phyloP scores from a whole-genome alignment of 2,888 invertebrate species.

The Tyria jacobaeae region DNA sequence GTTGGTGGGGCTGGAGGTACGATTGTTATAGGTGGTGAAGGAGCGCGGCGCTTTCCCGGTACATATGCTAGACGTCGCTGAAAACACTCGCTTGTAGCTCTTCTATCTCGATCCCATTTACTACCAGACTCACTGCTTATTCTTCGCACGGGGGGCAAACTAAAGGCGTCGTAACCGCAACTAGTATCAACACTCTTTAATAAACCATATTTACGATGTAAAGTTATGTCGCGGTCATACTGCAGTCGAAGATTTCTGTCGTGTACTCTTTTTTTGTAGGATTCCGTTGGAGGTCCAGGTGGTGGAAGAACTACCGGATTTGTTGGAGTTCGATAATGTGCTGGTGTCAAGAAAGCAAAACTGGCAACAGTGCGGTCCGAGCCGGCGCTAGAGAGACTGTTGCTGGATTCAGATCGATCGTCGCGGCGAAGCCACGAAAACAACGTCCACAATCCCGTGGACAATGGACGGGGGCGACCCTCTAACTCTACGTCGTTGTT shows the following conservation, averaged over 20 bases:
- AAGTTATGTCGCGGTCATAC: slow-evolving; percentile 87
- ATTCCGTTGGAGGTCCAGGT: slow-evolving; percentile 87
- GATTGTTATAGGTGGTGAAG: slow-evolving; percentile 87
- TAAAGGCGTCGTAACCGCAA: slow-evolving; percentile 74
- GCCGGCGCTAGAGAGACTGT: slow-evolving; percentile 89
- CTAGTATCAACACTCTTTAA: slow-evolving; percentile 63
- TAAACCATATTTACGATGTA: slow-evolving; percentile 89
- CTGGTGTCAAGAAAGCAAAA: slow-evolving; percentile 89
- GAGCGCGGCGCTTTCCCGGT: slow-evolving; percentile 91
- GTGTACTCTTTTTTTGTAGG: slow-evolving; percentile 87
- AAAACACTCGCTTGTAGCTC: slow-evolving; percentile 88
- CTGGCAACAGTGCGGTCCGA: slow-evolving; percentile 91
- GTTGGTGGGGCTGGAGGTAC: slow-evolving; percentile 69
- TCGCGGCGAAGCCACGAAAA: slow-evolving; percentile 91
- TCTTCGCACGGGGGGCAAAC: slow-evolving; percentile 65
- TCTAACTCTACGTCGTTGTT: slow-evolving; percentile 66
- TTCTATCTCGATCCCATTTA: slow-evolving; percentile 73
- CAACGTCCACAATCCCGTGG: slow-evolving; percentile 86
- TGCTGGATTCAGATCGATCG: slow-evolving; percentile 73
- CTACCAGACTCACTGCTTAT: slow-evolving; percentile 38
- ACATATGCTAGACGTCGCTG: slow-evolving; percentile 89
- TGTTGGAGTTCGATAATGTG: slow-evolving; percentile 75
- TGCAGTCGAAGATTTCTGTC: slow-evolving; percentile 87
- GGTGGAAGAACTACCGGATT: slow-evolving; percentile 77
- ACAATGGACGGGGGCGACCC: slow-evolving; percentile 78